Percentiles rank a stretch among this genome's conserved stretches.
These are phyloP conservation scores for Esox niger DNA, from an alignment of 2,113 vertebrate genomes.

Conservation along the genomic window DNA sequence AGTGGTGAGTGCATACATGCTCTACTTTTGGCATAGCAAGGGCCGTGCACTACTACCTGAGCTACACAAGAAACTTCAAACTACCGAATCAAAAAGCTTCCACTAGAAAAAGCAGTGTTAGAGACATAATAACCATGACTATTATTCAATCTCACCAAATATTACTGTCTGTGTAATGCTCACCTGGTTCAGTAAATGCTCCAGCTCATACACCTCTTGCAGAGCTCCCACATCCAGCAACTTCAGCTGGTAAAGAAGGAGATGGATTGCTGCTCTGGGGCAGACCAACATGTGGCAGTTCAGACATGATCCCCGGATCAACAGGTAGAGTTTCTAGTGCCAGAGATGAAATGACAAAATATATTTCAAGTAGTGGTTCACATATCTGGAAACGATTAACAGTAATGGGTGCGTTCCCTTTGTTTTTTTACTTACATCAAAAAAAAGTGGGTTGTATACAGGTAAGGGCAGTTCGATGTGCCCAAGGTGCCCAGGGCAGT, in stretches of 20 bases:
- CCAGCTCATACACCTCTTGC: conserved; percentile 80
- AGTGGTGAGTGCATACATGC: too few relatives aligned
- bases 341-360: neutral
- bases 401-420: too few relatives aligned
- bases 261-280: conserved; percentile 79
- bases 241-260: conserved; percentile 84
- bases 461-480: conserved; percentile 88
- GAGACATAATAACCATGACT: neutral
- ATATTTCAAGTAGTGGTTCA: neutral
- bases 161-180: conserved; percentile 32
- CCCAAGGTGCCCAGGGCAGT: conserved; percentile 90
- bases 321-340: conserved; percentile 75
- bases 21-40: too few relatives aligned
- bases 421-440: conserved; percentile 79
- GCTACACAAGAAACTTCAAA: too few relatives aligned
- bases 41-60: too few relatives aligned
- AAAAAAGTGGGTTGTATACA: conserved; percentile 93
- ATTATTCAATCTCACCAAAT: too few relatives aligned
- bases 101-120: neutral
- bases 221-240: conserved; percentile 82
- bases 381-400: neutral
- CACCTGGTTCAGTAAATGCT: conserved; percentile 79
- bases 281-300: conserved; percentile 85
- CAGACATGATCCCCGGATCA: conserved; percentile 89
- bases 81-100: neutral